Evolutionary conservation across 2,888 invertebrate species (phyloP), one percentile per base, ranked within the genome.

Genomic region (Rutpela maculata): DNA sequence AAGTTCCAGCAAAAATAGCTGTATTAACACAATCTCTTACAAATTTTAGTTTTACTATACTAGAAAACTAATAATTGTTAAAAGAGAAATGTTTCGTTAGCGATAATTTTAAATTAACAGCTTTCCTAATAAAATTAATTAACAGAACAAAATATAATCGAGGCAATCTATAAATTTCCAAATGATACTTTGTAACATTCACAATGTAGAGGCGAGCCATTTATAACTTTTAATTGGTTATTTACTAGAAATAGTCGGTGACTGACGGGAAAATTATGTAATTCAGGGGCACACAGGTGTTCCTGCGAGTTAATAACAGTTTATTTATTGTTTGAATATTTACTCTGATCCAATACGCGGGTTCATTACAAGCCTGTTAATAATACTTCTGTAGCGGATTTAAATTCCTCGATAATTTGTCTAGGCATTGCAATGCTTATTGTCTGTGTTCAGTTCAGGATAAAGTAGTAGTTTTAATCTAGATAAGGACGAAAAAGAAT

Each of bases 151-250:
- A 56, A 31, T 35, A 69, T 69, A 57, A 69, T 69, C 19, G 59
- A 69, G 55, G 67, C 67, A 67, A 67, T 57, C 26, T 57, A 35
- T 69, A 69, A 56, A 68, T 68, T 69, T 69, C 18, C 57, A 57
- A 59, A 59, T 59, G 38, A 57, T 69, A 59, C 69, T 55, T 59
- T 69, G 56, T 57, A 18, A 57, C 69, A 9, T 26, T 55, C 56
- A 59, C 67, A 67, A 63, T 35, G 22, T 38, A 35, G 65, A 73
- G 50, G 43, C 19, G 66, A 22, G 19, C 73, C 60, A 74, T 74
- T 74, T 67, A 67, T 67, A 65, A 74, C 67, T 67, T 65, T 74
- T 67, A 74, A 74, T 74, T 74, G 67, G 67, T 60, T 74, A 60
- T 74, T 74, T 67, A 67, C 26, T 56, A 60, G 67, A 56, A 35